Evolutionary conservation across 2,888 invertebrate species (phyloP).

Genomic region (Axea sp.): DNA sequence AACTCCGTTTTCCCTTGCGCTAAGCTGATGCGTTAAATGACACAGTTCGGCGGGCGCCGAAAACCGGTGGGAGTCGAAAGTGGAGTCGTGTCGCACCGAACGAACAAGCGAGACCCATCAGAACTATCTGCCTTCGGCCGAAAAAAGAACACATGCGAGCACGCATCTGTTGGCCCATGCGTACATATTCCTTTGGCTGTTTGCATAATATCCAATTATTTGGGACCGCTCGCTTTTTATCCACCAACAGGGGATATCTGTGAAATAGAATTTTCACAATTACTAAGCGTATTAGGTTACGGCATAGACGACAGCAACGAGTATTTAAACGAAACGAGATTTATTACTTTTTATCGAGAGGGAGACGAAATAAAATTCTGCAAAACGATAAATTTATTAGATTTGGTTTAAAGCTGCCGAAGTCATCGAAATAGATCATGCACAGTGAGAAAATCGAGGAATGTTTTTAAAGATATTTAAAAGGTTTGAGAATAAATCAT

Average conservation of each 20-base stretch:
- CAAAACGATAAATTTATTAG: conserved; percentile 39
- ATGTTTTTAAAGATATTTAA: too few species aligned
- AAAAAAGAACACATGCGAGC: conserved; percentile 40
- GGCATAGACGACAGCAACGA: conserved; percentile 26
- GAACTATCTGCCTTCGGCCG: conserved; percentile 22
- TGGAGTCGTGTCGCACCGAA: conserved; percentile 1
- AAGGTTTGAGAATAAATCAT: too few species aligned
- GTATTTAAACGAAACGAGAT: conserved; percentile 36
- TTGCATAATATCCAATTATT: conserved; percentile 72
- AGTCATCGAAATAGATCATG: conserved; percentile 3
- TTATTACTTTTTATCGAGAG: conserved; percentile 39
- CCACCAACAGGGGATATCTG: conserved; percentile 26
- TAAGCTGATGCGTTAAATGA: conserved; percentile 65
- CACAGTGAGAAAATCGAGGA: too few species aligned
- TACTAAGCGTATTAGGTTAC: conserved; percentile 52
- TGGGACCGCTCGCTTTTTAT: conserved; percentile 53
- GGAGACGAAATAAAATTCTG: conserved; percentile 16
- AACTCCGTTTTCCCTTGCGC: conserved; percentile 46
- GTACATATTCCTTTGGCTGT: conserved; percentile 55
- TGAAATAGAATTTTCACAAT: conserved; percentile 47
- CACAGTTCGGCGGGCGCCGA: conserved; percentile 27
- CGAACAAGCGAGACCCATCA: conserved; percentile 2
- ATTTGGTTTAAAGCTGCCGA: conserved; percentile 4
- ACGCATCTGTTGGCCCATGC: conserved; percentile 67
- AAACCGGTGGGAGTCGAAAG: conserved; percentile 26